These are phyloP conservation scores for Burhinus bistriatus DNA, from an alignment of 2,113 vertebrate species.

Conservation along the genomic window DNA sequence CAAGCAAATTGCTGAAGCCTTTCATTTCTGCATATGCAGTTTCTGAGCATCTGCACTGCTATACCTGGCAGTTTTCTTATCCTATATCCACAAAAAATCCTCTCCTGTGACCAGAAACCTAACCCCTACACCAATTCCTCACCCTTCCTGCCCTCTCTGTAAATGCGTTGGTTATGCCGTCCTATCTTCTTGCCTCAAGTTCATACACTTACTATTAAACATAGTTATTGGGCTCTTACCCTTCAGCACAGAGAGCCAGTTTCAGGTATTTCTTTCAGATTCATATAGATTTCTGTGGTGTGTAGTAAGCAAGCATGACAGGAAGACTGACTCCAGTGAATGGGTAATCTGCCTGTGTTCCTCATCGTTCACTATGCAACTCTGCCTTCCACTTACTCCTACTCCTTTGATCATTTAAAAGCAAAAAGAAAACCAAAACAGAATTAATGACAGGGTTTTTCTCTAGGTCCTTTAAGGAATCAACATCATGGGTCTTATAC, in stretches of 20 bases:
- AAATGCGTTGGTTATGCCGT: background rate
- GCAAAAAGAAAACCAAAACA: background rate
- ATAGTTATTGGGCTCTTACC: background rate
- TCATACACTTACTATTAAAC: background rate
- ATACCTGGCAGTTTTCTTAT: background rate
- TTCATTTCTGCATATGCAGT: background rate
- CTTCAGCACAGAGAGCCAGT: background rate
- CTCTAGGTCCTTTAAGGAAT: background rate
- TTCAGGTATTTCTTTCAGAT: background rate
- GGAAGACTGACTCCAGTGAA: background rate
- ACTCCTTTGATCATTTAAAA: background rate
- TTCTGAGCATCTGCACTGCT: background rate
- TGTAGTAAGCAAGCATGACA: background rate
- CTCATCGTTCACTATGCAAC: accelerated
- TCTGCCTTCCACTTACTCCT: background rate
- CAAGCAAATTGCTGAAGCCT: background rate
- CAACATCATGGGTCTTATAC: background rate
- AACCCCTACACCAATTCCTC: background rate
- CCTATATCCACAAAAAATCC: background rate
- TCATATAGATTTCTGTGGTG: background rate
- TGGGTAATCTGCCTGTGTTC: background rate
- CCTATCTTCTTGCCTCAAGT: background rate
- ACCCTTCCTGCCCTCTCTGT: background rate
- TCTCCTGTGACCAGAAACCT: background rate
- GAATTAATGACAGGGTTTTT: background rate